Conservation (phyloP, 2,797 vertebrate genomes). For the Octomys mimax region DNA sequence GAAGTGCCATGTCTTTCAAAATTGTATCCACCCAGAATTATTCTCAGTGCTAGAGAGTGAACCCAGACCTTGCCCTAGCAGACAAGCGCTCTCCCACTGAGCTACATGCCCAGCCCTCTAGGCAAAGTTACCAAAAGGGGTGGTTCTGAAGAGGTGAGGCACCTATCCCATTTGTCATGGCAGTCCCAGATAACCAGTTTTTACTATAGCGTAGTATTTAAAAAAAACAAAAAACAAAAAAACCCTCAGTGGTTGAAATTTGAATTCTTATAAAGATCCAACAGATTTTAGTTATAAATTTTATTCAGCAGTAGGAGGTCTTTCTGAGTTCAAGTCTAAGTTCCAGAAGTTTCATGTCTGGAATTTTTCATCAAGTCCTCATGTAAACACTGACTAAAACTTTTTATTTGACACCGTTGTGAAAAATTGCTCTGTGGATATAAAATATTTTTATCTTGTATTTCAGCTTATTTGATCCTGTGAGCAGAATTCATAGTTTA, state of each 20-base stretch:
- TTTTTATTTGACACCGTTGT: conserved; percentile 73
- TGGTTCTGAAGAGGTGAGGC: not conserved
- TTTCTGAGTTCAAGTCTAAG: conserved; percentile 65
- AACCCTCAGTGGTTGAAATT: not conserved
- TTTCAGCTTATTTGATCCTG: conserved; percentile 64
- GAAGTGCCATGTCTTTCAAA: not conserved
- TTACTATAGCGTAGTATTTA: not conserved
- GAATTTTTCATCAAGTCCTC: conserved; percentile 30
- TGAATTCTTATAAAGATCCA: not conserved
- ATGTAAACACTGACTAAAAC: conserved; percentile 78
- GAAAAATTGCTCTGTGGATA: conserved; percentile 70
- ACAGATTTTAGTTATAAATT: conserved; percentile 39
- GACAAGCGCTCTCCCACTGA: not conserved
- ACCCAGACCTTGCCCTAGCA: not conserved
- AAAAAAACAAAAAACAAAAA: not conserved
- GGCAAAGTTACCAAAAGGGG: not conserved
- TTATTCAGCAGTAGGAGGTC: conserved; percentile 58
- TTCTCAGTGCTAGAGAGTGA: not conserved
- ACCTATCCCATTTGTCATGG: not conserved
- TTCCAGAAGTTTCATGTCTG: not conserved
- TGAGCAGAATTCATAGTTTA: conserved; percentile 54
- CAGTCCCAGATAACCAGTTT: not conserved
- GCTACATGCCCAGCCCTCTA: not conserved
- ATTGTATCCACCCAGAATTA: not conserved
- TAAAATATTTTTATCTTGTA: conserved; percentile 74